Conservation (phyloP, 2,113 vertebrate genomes). For the Nesoenas mayeri region DNA sequence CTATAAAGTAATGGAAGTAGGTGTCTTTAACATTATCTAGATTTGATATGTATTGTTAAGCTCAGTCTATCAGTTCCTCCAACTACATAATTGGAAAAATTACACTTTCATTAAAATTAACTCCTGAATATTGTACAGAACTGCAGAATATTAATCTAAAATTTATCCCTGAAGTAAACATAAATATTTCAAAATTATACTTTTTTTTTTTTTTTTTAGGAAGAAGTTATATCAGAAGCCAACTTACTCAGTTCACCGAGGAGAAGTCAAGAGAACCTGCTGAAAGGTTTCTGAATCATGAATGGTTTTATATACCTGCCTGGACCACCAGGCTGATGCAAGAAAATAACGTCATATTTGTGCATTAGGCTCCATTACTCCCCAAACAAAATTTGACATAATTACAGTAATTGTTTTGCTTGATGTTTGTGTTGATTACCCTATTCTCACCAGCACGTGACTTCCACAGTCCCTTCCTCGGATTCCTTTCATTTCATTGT, state of each 20-base stretch:
- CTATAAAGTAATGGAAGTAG: background rate
- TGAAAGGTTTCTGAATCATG: constrained; percentile 54
- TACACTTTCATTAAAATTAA: background rate
- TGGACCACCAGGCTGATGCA: constrained; percentile 68
- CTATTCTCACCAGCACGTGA: constrained; percentile 2
- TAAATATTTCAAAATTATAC: accelerated
- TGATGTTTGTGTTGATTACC: constrained; percentile 25
- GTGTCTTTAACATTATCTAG: background rate
- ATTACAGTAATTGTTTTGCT: constrained; percentile 62
- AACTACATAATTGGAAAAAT: background rate
- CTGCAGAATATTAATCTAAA: accelerated
- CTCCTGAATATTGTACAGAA: background rate
- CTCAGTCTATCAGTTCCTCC: background rate
- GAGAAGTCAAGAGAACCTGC: constrained; percentile 50
- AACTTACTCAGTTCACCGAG: constrained; percentile 57
- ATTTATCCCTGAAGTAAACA: background rate
- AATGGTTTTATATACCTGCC: constrained; percentile 47
- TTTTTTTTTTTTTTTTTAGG: background rate
- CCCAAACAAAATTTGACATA: constrained; percentile 50
- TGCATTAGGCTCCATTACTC: constrained; percentile 54
- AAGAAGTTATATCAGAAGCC: background rate
- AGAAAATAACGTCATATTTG: constrained; percentile 63
- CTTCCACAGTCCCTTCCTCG: accelerated
- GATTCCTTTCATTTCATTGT: constrained; percentile 19
- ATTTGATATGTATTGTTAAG: background rate